Percentiles rank a stretch among this genome's conserved stretches.
These are phyloP conservation scores for Spodoptera exigua DNA, from an alignment of 2,888 invertebrate species.

Conservation along the genomic window DNA sequence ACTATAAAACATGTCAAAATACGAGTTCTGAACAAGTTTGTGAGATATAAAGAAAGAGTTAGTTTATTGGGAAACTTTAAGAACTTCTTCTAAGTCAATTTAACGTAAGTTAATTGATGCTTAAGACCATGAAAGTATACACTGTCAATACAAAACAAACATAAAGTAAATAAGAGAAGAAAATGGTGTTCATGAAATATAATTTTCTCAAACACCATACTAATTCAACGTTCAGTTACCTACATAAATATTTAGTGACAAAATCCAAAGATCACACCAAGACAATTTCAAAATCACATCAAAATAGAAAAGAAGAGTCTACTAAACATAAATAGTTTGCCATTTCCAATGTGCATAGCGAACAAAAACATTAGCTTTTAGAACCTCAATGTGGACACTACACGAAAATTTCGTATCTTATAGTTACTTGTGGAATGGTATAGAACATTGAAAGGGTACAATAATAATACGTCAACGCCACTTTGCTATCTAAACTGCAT, in stretches of 20 bases:
- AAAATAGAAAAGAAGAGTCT: neutral
- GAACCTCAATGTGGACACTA: conserved; percentile 40
- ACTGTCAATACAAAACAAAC: no score
- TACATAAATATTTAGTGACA: no score
- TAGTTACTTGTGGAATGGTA: conserved; percentile 44
- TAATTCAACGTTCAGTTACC: no score
- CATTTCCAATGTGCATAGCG: conserved; percentile 24
- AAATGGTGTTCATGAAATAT: no score
- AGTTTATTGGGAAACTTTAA: conserved; percentile 37
- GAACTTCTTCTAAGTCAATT: conserved; percentile 7
- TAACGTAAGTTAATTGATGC: no score
- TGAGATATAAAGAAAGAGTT: conserved; percentile 26
- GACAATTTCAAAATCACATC: no score
- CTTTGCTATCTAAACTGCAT: conserved; percentile 85
- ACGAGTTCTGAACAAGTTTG: conserved; percentile 36
- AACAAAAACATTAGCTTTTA: conserved; percentile 42
- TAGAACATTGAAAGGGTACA: conserved; percentile 63
- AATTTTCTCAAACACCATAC: no score
- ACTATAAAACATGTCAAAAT: conserved; percentile 52
- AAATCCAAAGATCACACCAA: no score
- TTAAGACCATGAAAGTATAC: no score
- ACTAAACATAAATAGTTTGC: conserved; percentile 33
- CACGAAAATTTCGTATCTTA: conserved; percentile 58
- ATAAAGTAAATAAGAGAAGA: no score
- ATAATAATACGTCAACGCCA: conserved; percentile 88